These are phyloP conservation scores for Spermophilus dauricus DNA, from an alignment of 2,113 vertebrate genomes.

Conservation along the genomic window DNA sequence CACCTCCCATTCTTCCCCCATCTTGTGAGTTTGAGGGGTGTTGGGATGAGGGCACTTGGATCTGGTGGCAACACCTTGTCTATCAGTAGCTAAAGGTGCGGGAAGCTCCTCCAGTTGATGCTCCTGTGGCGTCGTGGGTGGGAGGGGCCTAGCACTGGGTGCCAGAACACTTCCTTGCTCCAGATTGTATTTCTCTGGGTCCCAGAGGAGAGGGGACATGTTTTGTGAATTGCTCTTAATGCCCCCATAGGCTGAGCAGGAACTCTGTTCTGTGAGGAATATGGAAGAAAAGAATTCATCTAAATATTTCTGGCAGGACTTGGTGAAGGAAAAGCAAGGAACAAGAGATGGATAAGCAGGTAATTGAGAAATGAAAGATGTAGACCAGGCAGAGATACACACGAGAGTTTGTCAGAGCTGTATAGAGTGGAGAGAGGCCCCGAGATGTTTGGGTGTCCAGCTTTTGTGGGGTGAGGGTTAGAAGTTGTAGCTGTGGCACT, in stretches of 20 bases:
- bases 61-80: too few relatives aligned
- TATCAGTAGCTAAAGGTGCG: not conserved
- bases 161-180: not conserved
- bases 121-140: accelerated
- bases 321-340: not conserved
- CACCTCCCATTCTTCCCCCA: not conserved
- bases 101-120: not conserved
- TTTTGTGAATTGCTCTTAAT: not conserved
- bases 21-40: not conserved
- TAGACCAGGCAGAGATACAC: too few relatives aligned
- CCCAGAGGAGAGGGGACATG: not conserved
- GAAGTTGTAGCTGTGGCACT: too few relatives aligned
- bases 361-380: too few relatives aligned
- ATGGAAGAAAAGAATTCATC: not conserved
- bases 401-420: too few relatives aligned
- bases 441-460: too few relatives aligned
- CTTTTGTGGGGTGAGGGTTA: too few relatives aligned
- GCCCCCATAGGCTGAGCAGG: not conserved
- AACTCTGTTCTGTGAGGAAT: not conserved
- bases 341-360: too few relatives aligned
- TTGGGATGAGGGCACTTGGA: not conserved
- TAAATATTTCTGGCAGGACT: not conserved
- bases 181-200: not conserved
- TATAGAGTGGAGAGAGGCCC: too few relatives aligned
- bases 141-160: too few relatives aligned